Evolutionary conservation across 2,797 vertebrate species (phyloP), one percentile per base, ranked within the genome.

Genomic region (Rhabdomys pumilio): DNA sequence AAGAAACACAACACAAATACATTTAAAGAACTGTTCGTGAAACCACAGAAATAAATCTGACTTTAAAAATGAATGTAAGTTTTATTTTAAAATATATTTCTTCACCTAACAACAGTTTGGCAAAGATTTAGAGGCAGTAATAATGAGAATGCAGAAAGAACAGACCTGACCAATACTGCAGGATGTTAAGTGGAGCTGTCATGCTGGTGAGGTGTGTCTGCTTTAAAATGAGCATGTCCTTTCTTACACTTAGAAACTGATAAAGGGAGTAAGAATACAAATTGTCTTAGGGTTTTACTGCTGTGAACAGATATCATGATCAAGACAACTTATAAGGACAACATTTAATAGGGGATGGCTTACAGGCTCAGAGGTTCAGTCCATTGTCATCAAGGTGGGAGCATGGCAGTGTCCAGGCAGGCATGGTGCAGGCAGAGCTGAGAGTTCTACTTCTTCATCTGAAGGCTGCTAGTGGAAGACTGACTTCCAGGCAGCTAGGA

Each of bases 21-120:
- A 90, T 50, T 10, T 0, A 1, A 87, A 91, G 77, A 84, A 83
- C 41, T 41, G 29, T 80, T 89, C 83, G 24, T 1, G 63, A 77
- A 83, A 61, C 47, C 50, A 75, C 11, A 93, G 76, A 85, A 91
- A 94, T 69, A 90, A 94, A 85, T 59, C 31, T 34, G 24, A 72
- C 92, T 61, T 75, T 85, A 87, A 82, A 50, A 73, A 31, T 24
- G 20, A 63, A 44, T 26, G n/a, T 88, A 73, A 29, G 20, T 34
- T 65, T 69, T 65, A 90, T 50, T 88, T 65, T 12, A 82, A 89
- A 38, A 93, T 72, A 6, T 55, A 59, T 63, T 80, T 89, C 31
- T 75, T 50, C 26, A 84, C 50, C 61, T 91, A 55, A 44, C 81
- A 65, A 38, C 61, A 44, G n/a, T 47, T 67, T 63, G 85, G 72